Evolutionary conservation across 2,888 invertebrate species (phyloP).

Genomic region (Apamea sordens): DNA sequence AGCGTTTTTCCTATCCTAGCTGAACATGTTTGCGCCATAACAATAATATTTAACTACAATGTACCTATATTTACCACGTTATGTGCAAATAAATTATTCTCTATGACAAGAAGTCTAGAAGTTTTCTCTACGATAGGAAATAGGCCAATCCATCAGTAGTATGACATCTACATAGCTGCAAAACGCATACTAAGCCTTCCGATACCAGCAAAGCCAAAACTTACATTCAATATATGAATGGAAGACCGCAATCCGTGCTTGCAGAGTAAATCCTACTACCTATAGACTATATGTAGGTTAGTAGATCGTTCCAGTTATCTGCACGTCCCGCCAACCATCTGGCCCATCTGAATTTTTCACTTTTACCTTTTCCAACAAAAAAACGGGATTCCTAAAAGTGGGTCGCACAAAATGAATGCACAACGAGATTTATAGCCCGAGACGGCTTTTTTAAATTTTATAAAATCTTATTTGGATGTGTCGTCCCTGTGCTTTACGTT

Average conservation of each 20-base stretch:
- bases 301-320: slow-evolving; percentile 65
- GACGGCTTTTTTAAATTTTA: slow-evolving; percentile 58
- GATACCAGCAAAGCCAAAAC: slow-evolving; percentile 44
- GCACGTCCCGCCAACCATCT: slow-evolving; percentile 72
- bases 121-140: neutral
- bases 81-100: no score
- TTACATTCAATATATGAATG: slow-evolving; percentile 39
- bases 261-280: slow-evolving; percentile 54
- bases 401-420: slow-evolving; percentile 69
- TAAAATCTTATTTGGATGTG: slow-evolving; percentile 65
- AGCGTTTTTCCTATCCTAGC: neutral
- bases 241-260: slow-evolving; percentile 17
- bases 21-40: no score
- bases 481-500: slow-evolving; percentile 57
- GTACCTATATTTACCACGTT: no score
- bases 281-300: slow-evolving; percentile 65
- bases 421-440: slow-evolving; percentile 55
- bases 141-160: neutral
- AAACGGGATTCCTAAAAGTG: slow-evolving; percentile 66
- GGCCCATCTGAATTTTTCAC: slow-evolving; percentile 72
- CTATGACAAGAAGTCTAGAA: no score
- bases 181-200: slow-evolving; percentile 6
- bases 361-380: slow-evolving; percentile 67
- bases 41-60: no score
- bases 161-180: neutral